Conservation (phyloP, 2,797 vertebrate species). For the Lepilemur septentrionalis region DNA sequence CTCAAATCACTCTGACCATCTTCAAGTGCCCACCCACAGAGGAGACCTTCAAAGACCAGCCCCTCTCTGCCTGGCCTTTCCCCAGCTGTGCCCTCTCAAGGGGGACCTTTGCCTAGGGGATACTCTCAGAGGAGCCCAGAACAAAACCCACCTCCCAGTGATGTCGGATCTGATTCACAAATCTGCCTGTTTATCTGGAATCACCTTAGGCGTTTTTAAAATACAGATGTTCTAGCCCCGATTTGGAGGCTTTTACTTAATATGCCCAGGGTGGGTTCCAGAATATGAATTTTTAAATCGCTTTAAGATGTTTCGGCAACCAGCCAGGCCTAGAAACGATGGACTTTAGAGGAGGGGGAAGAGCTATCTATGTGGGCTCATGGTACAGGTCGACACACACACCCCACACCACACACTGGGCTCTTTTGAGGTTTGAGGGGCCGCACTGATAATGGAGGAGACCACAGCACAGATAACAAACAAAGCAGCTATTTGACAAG, state of each 20-base stretch:
- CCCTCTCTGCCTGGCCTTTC: neutral
- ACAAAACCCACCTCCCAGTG: neutral
- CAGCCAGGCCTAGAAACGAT: neutral
- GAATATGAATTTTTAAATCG: neutral
- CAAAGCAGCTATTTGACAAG: slow-evolving; percentile 43
- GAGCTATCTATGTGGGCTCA: neutral
- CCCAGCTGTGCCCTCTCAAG: neutral
- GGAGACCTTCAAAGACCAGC: neutral
- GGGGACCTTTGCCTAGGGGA: neutral
- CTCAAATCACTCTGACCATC: neutral
- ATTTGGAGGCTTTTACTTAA: neutral
- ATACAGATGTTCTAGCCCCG: neutral
- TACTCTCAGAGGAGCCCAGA: neutral
- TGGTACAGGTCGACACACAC: neutral
- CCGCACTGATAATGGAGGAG: neutral
- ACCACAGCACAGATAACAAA: neutral
- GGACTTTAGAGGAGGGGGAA: neutral
- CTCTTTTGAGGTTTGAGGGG: neutral
- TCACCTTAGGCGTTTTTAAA: neutral
- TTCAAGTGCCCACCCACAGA: neutral
- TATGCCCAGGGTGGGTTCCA: neutral
- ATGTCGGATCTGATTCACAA: neutral
- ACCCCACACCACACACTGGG: too few species aligned
- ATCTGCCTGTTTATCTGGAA: neutral
- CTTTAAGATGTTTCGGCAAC: neutral